phyloP scores from a whole-genome alignment of 1,140 invertebrate genomes.

The Camponotus floridanus region DNA sequence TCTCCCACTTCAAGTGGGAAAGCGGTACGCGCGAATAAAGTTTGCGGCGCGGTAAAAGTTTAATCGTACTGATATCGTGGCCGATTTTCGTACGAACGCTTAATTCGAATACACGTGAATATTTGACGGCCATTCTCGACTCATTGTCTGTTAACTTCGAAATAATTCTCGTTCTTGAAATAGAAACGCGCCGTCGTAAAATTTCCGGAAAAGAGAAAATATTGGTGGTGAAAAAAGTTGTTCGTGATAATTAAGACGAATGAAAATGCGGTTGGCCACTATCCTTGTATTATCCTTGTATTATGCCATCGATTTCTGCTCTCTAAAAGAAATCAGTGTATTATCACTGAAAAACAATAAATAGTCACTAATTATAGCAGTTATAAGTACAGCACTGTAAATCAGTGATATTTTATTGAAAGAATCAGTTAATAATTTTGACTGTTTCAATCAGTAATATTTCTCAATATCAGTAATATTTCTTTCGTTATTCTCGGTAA shows the following conservation, averaged over 20 bases:
- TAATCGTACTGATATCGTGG: background rate
- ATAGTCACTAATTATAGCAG: too few species aligned
- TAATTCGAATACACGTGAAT: background rate
- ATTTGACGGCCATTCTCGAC: background rate
- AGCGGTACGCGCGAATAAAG: background rate
- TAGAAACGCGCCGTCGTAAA: background rate
- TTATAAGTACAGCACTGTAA: too few species aligned
- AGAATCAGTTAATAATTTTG: too few species aligned
- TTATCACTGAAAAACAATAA: too few species aligned
- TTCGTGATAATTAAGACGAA: background rate
- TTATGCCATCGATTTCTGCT: background rate
- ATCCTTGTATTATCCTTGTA: background rate
- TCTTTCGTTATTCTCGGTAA: too few species aligned
- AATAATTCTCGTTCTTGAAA: conserved; percentile 15
- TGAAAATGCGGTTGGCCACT: background rate
- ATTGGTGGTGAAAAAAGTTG: background rate
- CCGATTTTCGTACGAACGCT: background rate
- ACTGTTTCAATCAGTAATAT: too few species aligned
- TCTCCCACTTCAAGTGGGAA: background rate
- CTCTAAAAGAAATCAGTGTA: too few species aligned
- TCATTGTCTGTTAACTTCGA: background rate
- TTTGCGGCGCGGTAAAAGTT: conserved; percentile 9
- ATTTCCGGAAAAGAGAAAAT: background rate
- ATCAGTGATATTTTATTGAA: too few species aligned
- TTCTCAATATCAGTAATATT: too few species aligned